Evolutionary conservation across 2,888 invertebrate genomes (phyloP), one percentile per base, ranked within the genome.

Genomic region (Carabus problematicus): DNA sequence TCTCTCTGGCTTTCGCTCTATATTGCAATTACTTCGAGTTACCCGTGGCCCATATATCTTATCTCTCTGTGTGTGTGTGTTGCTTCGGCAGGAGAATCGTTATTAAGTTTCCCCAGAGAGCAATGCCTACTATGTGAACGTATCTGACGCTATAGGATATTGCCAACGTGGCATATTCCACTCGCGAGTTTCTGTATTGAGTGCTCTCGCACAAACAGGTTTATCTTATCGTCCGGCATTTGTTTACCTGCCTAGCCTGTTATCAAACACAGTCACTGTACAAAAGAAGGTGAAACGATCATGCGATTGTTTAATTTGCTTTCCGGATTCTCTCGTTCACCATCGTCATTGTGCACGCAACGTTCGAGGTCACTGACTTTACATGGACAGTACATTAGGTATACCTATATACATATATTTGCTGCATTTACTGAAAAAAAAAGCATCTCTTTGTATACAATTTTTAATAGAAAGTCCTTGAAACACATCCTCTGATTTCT

Each of bases 301-400:
- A 52, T 52, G 52, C 52, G 8, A 52, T 52, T 11, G 52, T 18
- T 39, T 56, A 56, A 56, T 56, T 39, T 9, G n/a, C 56, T 56
- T 56, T 56, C 56, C 56, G 56, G 56, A 56, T 56, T 56, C 56
- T 56, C 29, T 29, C 16, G 54, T 8, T 14, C 19, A 18, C 47
- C 9, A 16, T n/a, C 9, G 52, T 12, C 18, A 52, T 49, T 49
- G 49, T 52, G 19, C 47, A 47, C 2, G 9, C 14, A 52, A 45
- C 7, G 2, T n/a, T 18, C 19, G 52, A 19, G 52, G 14, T 52
- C 52, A 52, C 52, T 52, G 52, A 52, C 52, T 18, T 12, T 12
- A n/a, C 18, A 49, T 52, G n/a, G 3, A 29, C 29, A 29, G 6
- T 29, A 3, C 6, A 29, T 29, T 3, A 29, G 29, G 6, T 29